Conservation (phyloP, 2,888 invertebrate species). For the Torymus auratus region DNA sequence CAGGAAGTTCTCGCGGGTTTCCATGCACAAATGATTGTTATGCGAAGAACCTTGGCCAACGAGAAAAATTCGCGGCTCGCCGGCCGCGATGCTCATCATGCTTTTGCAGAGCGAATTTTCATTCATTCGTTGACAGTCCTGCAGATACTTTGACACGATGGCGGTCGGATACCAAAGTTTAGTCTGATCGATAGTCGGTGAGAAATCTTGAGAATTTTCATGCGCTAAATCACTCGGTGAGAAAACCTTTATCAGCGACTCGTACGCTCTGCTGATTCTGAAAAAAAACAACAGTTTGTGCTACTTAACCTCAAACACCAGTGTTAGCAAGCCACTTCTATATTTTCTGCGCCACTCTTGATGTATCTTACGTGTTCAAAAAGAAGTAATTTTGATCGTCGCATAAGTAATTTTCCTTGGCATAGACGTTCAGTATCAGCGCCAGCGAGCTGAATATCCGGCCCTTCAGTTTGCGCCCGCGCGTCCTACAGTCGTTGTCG, state of each 20-base stretch:
- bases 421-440: slow-evolving; percentile 13
- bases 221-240: no score
- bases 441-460: background rate
- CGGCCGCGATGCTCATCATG: slow-evolving; percentile 10
- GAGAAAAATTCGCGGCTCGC: background rate
- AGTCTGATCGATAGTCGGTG: background rate
- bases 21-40: background rate
- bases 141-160: slow-evolving; percentile 21
- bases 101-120: slow-evolving; percentile 23
- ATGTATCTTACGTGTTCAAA: background rate
- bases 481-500: background rate
- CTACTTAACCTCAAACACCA: slow-evolving; percentile 21
- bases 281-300: background rate
- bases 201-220: background rate
- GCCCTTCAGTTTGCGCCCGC: background rate
- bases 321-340: background rate
- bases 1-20: background rate
- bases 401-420: background rate
- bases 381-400: background rate
- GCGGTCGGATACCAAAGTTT: background rate
- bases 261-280: slow-evolving; percentile 12
- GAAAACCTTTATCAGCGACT: background rate
- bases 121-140: background rate
- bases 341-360: background rate
- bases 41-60: background rate